Evolutionary conservation across 37 sponge, comb jelly and placozoan genomes (phyloP).

Genomic region (Halichondria panicea): DNA sequence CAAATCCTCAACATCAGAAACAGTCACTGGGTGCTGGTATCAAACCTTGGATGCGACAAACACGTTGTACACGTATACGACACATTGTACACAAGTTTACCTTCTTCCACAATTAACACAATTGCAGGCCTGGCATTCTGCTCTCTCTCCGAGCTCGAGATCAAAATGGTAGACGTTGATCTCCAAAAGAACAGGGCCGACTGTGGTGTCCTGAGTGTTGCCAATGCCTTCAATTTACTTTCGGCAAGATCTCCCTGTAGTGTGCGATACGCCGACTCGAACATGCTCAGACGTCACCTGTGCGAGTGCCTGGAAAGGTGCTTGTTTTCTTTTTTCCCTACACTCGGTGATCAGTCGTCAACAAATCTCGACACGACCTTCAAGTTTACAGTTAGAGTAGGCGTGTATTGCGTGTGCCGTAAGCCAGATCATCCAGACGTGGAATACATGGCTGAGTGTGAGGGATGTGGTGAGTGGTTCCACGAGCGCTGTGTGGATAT

Average conservation of each 20-base stretch:
- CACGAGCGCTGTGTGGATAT: slow-evolving; percentile 19
- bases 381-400: slow-evolving; percentile 16
- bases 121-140: slow-evolving; percentile 10
- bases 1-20: slow-evolving; percentile 9
- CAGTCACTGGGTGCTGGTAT: slow-evolving; percentile 6
- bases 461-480: slow-evolving; percentile 12
- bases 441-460: slow-evolving; percentile 24
- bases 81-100: not conserved
- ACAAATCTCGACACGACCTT: not conserved
- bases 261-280: not conserved
- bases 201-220: slow-evolving; percentile 19
- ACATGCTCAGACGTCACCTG: slow-evolving; percentile 7
- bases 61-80: slow-evolving; percentile 5
- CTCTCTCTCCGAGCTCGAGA: not conserved
- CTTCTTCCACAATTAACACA: not conserved
- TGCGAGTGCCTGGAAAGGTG: not conserved
- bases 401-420: slow-evolving; percentile 2
- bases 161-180: slow-evolving; percentile 10
- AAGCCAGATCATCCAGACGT: no score
- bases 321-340: slow-evolving; percentile 6
- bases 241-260: slow-evolving; percentile 3
- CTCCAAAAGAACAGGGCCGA: not conserved
- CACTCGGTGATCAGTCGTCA: not conserved
- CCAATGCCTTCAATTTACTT: slow-evolving; percentile 14
- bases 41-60: not conserved